Evolutionary conservation across 2,797 vertebrate genomes (phyloP), one percentile per base, ranked within the genome.

Genomic region (Chaetodon trifasciatus): DNA sequence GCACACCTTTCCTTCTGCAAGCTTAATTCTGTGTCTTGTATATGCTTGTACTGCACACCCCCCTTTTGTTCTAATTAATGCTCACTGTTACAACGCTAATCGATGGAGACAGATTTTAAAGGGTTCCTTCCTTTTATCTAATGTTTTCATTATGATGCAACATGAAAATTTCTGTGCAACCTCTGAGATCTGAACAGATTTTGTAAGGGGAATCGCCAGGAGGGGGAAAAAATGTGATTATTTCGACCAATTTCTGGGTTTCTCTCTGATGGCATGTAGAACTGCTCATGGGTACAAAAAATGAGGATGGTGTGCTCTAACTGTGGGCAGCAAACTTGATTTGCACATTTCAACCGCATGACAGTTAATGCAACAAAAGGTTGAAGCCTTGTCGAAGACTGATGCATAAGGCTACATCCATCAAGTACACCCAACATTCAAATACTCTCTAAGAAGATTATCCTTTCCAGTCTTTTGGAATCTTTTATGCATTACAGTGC

Each of bases 141-240:
- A 83, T 86, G 86, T 87, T 92, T 91, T 91, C 83, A 85, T 78
- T 53, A 82, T 94, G 93, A 94, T 84, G 92, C 91, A 94, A 94
- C 87, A 87, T 89, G 88, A 76, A 91, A 66, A 89, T 89, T 89
- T 92, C 70, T 67, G 67, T 88, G 91, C 91, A 94, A 93, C 87
- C 75, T 88, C 76, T 57, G 65, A 93, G 86, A 93, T 93, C 79
- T 84, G 86, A 91, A 77, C 68, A 83, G 86, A 92, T 93, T 91
- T 88, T 66, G 74, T 56, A 56, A 60, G 73, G 70, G 19, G 73
- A 84, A 87, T 74, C 23, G 81, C 86, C 86, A 77, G 53, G 76
- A 88, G 80, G 78, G 6, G 17, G 42, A 72, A 68, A 70, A 81
- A 90, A 85, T 86, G 24, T 86, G 78, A 93, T 93, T 91, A 92